Conservation (phyloP, 2,888 invertebrate genomes). For the Amphipoea lucens region DNA sequence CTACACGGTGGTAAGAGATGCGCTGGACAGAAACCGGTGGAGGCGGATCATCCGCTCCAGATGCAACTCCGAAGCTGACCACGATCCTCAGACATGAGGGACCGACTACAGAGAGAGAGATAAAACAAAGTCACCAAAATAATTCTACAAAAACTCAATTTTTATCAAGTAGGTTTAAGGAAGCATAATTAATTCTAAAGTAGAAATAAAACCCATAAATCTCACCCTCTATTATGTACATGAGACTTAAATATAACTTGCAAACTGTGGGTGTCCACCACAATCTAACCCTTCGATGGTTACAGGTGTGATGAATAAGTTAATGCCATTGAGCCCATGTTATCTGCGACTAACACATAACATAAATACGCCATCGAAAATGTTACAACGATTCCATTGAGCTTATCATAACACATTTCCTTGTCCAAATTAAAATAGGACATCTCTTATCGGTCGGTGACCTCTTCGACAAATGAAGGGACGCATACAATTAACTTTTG, state of each 20-base stretch:
- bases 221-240: neutral
- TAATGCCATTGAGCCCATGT: neutral
- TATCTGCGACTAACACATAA: neutral
- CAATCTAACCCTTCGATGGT: neutral
- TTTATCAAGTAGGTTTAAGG: no score
- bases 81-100: no score
- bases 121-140: no score
- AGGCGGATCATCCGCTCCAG: no score
- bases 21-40: no score
- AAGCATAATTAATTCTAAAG: no score
- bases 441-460: constrained; percentile 57
- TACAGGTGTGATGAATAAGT: neutral
- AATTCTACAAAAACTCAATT: no score
- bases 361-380: constrained; percentile 5
- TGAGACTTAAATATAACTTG: neutral
- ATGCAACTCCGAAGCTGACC: no score
- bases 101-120: no score
- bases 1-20: no score
- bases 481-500: constrained; percentile 20
- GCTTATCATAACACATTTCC: constrained; percentile 53
- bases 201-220: no score
- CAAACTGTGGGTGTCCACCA: neutral
- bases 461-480: constrained; percentile 27
- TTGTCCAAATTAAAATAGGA: constrained; percentile 48
- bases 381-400: constrained; percentile 5